phyloP scores from a whole-genome alignment of 2,888 invertebrate genomes.

The Meta bourneti region DNA sequence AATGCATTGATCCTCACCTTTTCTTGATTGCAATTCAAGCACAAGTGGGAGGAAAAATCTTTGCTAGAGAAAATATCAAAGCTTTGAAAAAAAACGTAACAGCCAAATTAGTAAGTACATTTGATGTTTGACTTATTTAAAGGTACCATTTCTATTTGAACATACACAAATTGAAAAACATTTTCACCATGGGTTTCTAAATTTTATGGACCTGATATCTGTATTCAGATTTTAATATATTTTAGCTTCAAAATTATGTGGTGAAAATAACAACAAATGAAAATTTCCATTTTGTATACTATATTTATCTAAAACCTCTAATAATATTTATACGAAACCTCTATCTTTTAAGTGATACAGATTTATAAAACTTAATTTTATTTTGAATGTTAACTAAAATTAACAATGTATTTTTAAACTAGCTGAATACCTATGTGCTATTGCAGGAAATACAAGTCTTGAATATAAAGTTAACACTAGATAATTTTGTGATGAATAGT shows the following conservation, averaged over 20 bases:
- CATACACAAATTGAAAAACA: not conserved
- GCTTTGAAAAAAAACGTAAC: conserved; percentile 95
- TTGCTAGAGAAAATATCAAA: conserved; percentile 92
- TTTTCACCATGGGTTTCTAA: not conserved
- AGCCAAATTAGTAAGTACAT: conserved; percentile 89
- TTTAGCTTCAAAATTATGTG: no score
- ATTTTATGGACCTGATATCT: not conserved
- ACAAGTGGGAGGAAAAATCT: conserved; percentile 87
- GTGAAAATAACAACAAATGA: no score
- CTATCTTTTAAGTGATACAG: no score
- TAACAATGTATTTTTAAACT: not conserved
- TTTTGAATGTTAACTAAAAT: not conserved
- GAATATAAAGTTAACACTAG: no score
- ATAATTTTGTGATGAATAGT: no score
- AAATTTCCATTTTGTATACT: no score
- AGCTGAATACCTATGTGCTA: no score
- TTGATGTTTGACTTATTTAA: not conserved
- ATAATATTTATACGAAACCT: no score
- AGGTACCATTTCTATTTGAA: not conserved
- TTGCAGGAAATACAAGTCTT: no score
- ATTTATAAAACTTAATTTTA: not conserved
- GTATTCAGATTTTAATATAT: not conserved
- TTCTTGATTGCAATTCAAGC: conserved; percentile 92
- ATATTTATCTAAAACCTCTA: no score
- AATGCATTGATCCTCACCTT: conserved; percentile 93